phyloP scores from a whole-genome alignment of 2,888 invertebrate species.

The Penaeus monodon region DNA sequence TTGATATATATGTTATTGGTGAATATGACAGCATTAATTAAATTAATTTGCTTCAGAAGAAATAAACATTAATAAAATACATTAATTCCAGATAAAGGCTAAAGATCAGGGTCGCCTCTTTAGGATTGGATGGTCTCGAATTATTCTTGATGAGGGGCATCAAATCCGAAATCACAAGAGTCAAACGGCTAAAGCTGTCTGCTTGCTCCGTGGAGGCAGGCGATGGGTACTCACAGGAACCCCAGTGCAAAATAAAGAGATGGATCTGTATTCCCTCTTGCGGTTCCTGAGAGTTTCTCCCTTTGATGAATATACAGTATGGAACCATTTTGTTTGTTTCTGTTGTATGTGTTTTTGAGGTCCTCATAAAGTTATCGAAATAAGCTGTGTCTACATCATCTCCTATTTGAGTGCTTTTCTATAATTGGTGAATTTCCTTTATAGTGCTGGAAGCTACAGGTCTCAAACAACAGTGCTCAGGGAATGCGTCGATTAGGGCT shows the following conservation, averaged over 20 bases:
- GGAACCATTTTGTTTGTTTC: slow-evolving; percentile 43
- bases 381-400: slow-evolving; percentile 2
- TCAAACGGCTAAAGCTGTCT: slow-evolving; percentile 80
- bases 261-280: slow-evolving; percentile 73
- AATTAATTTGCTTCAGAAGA: neutral
- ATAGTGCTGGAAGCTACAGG: slow-evolving; percentile 82
- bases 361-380: neutral
- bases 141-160: slow-evolving; percentile 95
- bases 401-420: neutral
- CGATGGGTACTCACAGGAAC: slow-evolving; percentile 94
- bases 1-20: too few relatives aligned
- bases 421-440: neutral
- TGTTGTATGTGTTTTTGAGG: neutral
- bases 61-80: neutral
- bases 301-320: slow-evolving; percentile 81
- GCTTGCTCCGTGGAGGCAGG: slow-evolving; percentile 75
- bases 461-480: slow-evolving; percentile 84
- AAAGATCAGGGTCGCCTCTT: slow-evolving; percentile 73
- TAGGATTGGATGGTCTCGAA: slow-evolving; percentile 84
- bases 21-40: too few relatives aligned
- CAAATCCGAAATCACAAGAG: slow-evolving; percentile 89
- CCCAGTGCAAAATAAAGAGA: slow-evolving; percentile 93
- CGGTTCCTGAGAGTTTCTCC: slow-evolving; percentile 89
- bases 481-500: slow-evolving; percentile 83
- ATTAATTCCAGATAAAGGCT: slow-evolving; percentile 44